Evolutionary conservation across 2,888 invertebrate species (phyloP).

Genomic region (Boloria euphrosyne): DNA sequence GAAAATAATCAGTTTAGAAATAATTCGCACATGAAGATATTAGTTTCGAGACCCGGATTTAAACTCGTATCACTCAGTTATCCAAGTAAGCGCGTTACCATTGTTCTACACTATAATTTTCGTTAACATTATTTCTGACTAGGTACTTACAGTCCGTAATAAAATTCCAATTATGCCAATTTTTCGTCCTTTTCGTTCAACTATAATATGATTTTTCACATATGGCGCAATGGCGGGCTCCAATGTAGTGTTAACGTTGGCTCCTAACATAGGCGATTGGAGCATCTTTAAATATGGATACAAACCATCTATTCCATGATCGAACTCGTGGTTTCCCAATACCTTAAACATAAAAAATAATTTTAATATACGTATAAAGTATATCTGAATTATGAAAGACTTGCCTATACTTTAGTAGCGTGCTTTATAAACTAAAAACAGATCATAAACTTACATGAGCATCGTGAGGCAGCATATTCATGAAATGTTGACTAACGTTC

Average conservation of each 20-base stretch:
- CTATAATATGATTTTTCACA: constrained; percentile 84
- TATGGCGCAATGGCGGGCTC: constrained; percentile 85
- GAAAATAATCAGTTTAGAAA: no score
- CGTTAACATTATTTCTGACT: background rate
- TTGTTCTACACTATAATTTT: background rate
- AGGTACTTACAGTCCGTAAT: constrained; percentile 65
- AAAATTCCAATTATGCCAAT: constrained; percentile 92
- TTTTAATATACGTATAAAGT: no score
- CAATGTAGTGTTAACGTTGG: constrained; percentile 87
- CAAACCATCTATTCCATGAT: constrained; percentile 87
- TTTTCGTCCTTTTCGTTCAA: constrained; percentile 83
- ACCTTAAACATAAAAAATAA: constrained; percentile 76
- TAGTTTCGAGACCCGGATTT: no score
- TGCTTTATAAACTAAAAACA: constrained; percentile 23
- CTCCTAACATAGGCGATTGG: constrained; percentile 86
- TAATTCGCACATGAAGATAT: no score
- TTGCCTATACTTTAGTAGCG: background rate
- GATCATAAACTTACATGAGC: constrained; percentile 84
- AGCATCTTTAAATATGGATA: constrained; percentile 86
- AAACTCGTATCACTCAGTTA: no score
- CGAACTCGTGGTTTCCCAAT: constrained; percentile 94
- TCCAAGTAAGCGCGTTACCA: no score
- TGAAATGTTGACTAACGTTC: constrained; percentile 88
- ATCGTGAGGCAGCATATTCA: constrained; percentile 89
- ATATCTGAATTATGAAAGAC: no score